Percentiles rank a stretch among this genome's conserved stretches.
Conservation (phyloP, 1,140 invertebrate genomes). For the Drosophila oshimai region DNA sequence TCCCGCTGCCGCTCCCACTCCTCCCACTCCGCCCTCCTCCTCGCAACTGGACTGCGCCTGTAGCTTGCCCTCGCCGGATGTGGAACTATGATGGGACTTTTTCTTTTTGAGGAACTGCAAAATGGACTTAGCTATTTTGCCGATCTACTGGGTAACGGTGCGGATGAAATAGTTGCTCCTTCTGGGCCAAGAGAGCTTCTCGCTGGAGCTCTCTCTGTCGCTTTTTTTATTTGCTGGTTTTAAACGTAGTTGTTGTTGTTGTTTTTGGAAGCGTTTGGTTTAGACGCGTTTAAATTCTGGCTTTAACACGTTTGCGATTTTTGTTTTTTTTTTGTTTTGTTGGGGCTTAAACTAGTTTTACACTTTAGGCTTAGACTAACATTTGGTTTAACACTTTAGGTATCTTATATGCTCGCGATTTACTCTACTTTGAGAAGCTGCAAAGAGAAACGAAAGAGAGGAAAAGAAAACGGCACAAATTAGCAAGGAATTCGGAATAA, state of each 20-base stretch:
- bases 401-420: conserved; percentile 31
- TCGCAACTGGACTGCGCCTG: conserved; percentile 74
- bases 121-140: conserved; percentile 82
- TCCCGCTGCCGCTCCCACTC: conserved; percentile 40
- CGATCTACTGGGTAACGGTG: conserved; percentile 62
- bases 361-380: conserved; percentile 76
- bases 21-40: conserved; percentile 70
- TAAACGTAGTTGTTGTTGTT: neutral
- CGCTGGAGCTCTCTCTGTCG: conserved; percentile 15
- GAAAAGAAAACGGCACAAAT: conserved; percentile 29
- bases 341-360: conserved; percentile 65
- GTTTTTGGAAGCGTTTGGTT: conserved; percentile 39
- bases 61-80: conserved; percentile 64
- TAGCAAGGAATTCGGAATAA: conserved; percentile 5
- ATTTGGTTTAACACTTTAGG: conserved; percentile 74
- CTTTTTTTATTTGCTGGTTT: conserved; percentile 16
- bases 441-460: conserved; percentile 53
- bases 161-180: conserved; percentile 36
- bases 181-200: conserved; percentile 26
- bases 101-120: conserved; percentile 82
- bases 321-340: conserved; percentile 14
- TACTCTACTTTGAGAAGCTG: conserved; percentile 56
- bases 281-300: conserved; percentile 50
- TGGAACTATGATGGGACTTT: conserved; percentile 79
- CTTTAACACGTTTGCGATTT: conserved; percentile 20